Evolutionary conservation across 2,888 invertebrate species (phyloP), one percentile per base, ranked within the genome.

Genomic region (Melanotus villosus): DNA sequence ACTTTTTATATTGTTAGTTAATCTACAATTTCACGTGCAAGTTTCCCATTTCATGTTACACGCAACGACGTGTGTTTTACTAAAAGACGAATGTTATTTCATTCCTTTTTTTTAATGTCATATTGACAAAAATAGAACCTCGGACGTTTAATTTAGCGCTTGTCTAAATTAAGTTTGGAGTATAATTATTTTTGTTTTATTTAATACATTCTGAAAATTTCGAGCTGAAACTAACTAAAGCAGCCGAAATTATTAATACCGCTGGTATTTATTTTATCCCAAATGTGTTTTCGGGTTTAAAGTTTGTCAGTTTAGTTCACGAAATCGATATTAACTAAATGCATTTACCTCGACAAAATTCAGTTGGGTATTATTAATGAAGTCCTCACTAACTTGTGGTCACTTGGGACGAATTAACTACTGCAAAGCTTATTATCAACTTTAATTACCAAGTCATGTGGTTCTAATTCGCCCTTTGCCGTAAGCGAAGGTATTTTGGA

Each of bases 361-460:
- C 30, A 32, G 30, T 59, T 30, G 45, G 32, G 45, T 10, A 59
- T 45, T 45, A 59, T 45, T 45, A 59, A 45, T 59, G 45, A 59
- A 45, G 30, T 30, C 45, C 32, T 30, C 9, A 16, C 32, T 59
- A 45, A 43, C 59, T 59, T 43, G 26, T 19, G 45, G 30, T 19
- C 43, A 30, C 18, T 16, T 1, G 59, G 45, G 59, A 59, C 18
- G 43, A 59, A 59, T 59, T 32, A 59, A 26, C 59, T 43, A 12
- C 43, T 45, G 26, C 10, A 43, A 59, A 45, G 34, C 32, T 59
- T 45, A 45, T 59, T 43, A 43, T 19, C 9, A 43, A 43, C 43
- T 19, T 43, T 43, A 59, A 59, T 59, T 45, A 59, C 16, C 59
- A 45, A 32, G 30, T 19, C 7, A 30, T 59, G 43, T 14, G 59